Evolutionary conservation across 2,888 invertebrate genomes (phyloP), one percentile per base, ranked within the genome.

Genomic region (Stenodera caucasica): DNA sequence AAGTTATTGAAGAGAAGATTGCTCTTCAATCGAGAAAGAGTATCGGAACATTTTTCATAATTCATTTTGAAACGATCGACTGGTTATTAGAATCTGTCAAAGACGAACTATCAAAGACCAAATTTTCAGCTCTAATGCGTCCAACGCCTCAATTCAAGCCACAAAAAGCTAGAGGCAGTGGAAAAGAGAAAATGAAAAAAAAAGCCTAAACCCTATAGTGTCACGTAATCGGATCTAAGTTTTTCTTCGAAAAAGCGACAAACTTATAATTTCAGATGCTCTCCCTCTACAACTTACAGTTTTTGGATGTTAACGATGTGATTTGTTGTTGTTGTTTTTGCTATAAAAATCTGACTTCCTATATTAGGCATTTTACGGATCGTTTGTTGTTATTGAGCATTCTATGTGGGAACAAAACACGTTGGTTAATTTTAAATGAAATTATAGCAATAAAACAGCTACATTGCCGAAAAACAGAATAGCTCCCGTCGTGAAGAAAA

Each of bases 401-500:
- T 30, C 18, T 12, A 18, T 29, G 33, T 23, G 33, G 7, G 32
- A 33, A 49, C 37, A 53, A 58, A 54, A 45, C 54, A 54, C 37
- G 32, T 29, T 58, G 54, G 32, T 6, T 45, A 40, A 18, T 55
- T 51, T 37, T 49, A 49, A 52, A 33, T 50, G 23, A 58, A 58
- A 54, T 53, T 53, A 35, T 54, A 11, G 35, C 50, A 54, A 58
- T 58, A 58, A 58, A 58, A 50, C 29, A 58, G 35, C 37, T 29
- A 54, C 49, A 21, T 29, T 15, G 14, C 18, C 18, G 33, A 49
- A 54, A 58, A 45, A 52, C 37, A 29, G 30, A 14, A 52, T 21
- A 18, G 45, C 45, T 18, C 11, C 12, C 23, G 6, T 23, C 21
- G 45, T 45, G 23, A 23, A 45, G 21, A 5, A 23, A 40, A 33